These are phyloP conservation scores for Cetoscarus ocellatus DNA, from an alignment of 2,797 vertebrate genomes.

Conservation along the genomic window DNA sequence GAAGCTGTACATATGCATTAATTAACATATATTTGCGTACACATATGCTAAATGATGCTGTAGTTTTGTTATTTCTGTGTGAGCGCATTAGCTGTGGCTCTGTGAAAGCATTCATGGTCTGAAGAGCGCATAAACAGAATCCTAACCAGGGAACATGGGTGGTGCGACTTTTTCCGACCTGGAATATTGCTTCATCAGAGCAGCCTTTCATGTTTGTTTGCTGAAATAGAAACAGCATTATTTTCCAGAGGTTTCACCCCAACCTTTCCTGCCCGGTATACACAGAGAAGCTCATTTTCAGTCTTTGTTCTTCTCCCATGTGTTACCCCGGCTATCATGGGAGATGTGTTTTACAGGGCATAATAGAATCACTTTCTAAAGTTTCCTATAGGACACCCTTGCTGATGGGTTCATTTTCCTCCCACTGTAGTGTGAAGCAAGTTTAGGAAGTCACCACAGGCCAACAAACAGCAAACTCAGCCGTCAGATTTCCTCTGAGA, in stretches of 20 bases:
- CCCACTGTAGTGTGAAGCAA: not conserved
- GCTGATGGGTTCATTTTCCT: slow-evolving; percentile 30
- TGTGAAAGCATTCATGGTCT: slow-evolving; percentile 48
- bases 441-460: slow-evolving; percentile 44
- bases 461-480: slow-evolving; percentile 23
- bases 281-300: slow-evolving; percentile 11
- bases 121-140: slow-evolving; percentile 39
- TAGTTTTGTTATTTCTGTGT: slow-evolving; percentile 46
- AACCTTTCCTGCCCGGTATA: slow-evolving; percentile 16
- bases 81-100: slow-evolving; percentile 52
- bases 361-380: slow-evolving; percentile 29
- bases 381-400: slow-evolving; percentile 24
- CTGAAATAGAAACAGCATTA: slow-evolving; percentile 43
- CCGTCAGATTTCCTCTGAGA: slow-evolving; percentile 27
- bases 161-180: slow-evolving; percentile 52
- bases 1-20: slow-evolving; percentile 14
- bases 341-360: slow-evolving; percentile 22
- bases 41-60: slow-evolving; percentile 19
- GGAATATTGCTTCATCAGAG: slow-evolving; percentile 61
- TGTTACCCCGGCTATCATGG: slow-evolving; percentile 7
- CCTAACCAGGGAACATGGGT: slow-evolving; percentile 26
- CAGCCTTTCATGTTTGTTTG: slow-evolving; percentile 59
- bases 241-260: slow-evolving; percentile 35
- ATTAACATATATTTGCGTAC: slow-evolving; percentile 74
- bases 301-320: slow-evolving; percentile 14